Percentiles rank a stretch among this genome's conserved stretches.
These are phyloP conservation scores for Ceuthmochares aereus DNA, from an alignment of 2,113 vertebrate species.

Conservation along the genomic window DNA sequence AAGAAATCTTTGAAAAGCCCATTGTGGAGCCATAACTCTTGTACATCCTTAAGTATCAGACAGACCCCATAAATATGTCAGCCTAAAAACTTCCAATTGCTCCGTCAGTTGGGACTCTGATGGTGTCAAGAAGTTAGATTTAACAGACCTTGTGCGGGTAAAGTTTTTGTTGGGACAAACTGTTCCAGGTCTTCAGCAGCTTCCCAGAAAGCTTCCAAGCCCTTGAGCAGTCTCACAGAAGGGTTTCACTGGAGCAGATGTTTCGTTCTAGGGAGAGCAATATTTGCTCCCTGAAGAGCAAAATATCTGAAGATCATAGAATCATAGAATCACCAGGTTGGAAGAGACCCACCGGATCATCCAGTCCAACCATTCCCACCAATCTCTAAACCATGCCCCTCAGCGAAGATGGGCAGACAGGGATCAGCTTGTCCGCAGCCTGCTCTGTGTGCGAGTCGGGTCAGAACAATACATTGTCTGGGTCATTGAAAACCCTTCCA, in stretches of 20 bases:
- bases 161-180: background rate
- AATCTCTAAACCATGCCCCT: too few species aligned
- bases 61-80: slow-evolving; percentile 25
- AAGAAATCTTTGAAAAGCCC: slow-evolving; percentile 47
- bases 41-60: background rate
- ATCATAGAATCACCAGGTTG: too few species aligned
- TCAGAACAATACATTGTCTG: background rate
- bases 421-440: background rate
- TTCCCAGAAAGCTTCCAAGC: background rate
- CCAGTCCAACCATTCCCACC: too few species aligned
- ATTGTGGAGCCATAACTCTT: background rate
- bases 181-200: background rate
- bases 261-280: background rate
- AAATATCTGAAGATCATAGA: background rate
- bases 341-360: too few species aligned
- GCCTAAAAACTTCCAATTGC: slow-evolving; percentile 22
- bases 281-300: background rate
- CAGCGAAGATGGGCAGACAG: background rate
- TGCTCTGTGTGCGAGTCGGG: background rate
- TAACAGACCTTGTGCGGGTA: background rate
- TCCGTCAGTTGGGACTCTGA: background rate
- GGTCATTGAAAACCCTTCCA: background rate
- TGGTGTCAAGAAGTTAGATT: background rate
- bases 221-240: background rate
- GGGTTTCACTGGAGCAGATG: background rate